Percentiles rank a stretch among this genome's conserved stretches.
Conservation (phyloP, 2,888 invertebrate species). For the Yponomeuta evonymella region DNA sequence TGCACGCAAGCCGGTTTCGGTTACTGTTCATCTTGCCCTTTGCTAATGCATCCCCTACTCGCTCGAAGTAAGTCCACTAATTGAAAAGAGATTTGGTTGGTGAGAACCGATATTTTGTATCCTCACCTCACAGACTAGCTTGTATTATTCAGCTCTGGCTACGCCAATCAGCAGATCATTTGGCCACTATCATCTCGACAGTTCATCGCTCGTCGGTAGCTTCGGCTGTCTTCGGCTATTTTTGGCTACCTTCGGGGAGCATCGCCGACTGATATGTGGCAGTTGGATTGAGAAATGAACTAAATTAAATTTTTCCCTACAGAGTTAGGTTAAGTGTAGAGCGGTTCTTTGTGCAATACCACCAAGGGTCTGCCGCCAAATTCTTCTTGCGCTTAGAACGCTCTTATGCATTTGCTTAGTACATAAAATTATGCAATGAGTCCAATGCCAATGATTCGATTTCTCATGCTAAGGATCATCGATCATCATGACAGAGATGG, state of each 20-base stretch:
- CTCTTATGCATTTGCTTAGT: no score
- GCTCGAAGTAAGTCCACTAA: not conserved
- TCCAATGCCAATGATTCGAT: no score
- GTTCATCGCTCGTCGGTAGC: not conserved
- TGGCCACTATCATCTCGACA: not conserved
- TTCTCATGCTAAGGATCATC: no score
- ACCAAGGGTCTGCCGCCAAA: no score
- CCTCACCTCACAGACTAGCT: no score
- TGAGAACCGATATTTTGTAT: no score
- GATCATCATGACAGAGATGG: no score
- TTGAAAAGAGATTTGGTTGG: no score
- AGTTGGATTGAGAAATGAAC: conserved; percentile 10
- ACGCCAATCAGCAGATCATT: not conserved
- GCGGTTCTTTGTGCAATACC: not conserved
- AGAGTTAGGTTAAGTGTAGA: not conserved
- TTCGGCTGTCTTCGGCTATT: not conserved
- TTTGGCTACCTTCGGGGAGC: not conserved
- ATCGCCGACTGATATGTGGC: conserved; percentile 3
- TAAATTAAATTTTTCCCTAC: not conserved
- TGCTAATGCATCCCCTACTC: not conserved
- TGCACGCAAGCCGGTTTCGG: no score
- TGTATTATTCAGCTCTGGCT: not conserved
- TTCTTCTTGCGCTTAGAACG: no score
- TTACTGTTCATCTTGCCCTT: no score
- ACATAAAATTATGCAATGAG: no score